Conservation (phyloP, 2,888 invertebrate genomes). For the Eupithecia centaureata region DNA sequence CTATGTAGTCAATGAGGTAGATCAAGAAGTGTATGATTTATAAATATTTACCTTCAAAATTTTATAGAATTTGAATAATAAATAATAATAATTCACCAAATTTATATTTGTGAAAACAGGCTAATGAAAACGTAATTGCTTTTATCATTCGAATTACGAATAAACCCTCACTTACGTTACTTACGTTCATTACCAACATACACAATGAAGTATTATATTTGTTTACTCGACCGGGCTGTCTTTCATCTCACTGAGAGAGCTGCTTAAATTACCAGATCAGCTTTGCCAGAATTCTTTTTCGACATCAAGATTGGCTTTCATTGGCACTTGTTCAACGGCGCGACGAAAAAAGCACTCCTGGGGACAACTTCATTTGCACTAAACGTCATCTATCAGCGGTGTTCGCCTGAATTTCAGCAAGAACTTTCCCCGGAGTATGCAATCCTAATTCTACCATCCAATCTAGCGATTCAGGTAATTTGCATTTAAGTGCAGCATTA, state of each 20-base stretch:
- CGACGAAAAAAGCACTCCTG: slow-evolving; percentile 73
- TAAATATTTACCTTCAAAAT: neutral
- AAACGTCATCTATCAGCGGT: slow-evolving; percentile 76
- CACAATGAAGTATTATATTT: neutral
- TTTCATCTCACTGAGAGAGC: slow-evolving; percentile 23
- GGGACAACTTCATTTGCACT: slow-evolving; percentile 77
- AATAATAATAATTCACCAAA: too few species aligned
- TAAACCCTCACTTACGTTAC: neutral
- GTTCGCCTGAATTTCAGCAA: slow-evolving; percentile 63
- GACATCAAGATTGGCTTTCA: slow-evolving; percentile 67
- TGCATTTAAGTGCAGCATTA: neutral
- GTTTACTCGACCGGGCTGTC: neutral
- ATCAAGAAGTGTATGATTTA: slow-evolving; percentile 4
- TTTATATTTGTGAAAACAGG: too few species aligned
- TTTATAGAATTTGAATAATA: too few species aligned
- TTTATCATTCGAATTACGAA: neutral
- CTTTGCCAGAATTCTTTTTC: slow-evolving; percentile 42
- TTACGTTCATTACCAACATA: neutral
- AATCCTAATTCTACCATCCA: slow-evolving; percentile 58
- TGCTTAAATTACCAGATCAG: slow-evolving; percentile 25
- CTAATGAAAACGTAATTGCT: too few species aligned
- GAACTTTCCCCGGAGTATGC: slow-evolving; percentile 60
- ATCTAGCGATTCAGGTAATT: slow-evolving; percentile 34
- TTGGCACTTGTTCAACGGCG: slow-evolving; percentile 78
- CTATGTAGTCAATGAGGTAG: neutral